Evolutionary conservation across 2,797 vertebrate species (phyloP), one percentile per base, ranked within the genome.

Genomic region (Enteromius afrohamiltoni): DNA sequence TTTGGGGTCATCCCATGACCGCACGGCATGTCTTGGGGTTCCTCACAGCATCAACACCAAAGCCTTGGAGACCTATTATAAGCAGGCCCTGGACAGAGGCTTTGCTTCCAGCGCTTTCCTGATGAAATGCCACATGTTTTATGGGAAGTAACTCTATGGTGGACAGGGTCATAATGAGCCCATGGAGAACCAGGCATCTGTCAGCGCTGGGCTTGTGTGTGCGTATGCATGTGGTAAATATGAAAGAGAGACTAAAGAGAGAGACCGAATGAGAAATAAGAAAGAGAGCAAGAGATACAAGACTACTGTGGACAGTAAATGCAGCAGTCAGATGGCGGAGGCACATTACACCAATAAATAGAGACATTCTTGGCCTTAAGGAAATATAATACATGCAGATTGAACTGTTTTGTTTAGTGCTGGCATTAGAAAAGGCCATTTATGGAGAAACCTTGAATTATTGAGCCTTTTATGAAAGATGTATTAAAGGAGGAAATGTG

Each of bases 81-180:
- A 85, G 68, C 74, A 85, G 69, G 26, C 42, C 74, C 64, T 71
- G 69, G 29, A 42, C 65, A 62, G 49, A 60, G 42, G 60, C 65
- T 78, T 85, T 55, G 49, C 73, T 86, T 81, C 47, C 45, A 84
- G 82, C 82, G 55, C 75, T 83, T 85, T 79, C 55, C 76, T 82
- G 82, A 87, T 85, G 80, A 87, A 86, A 86, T 84, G 73, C 78
- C 74, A 77, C 75, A 82, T 82, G 77, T 86, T 86, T 85, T 84
- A 83, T 89, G 71, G 71, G 73, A 75, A 78, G 78, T 80, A 87
- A 84, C 70, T 89, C 78, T 84, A 65, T 77, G 80, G 78, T 60
- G 76, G 74, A 85, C 47, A 82, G 77, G 70, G 73, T 85, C 80
- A 82, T 85, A 85, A 75, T 82, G 83, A 86, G 88, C 53, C 83